Conservation (phyloP, 2,888 invertebrate genomes). For the Tuberolachnus salignus region DNA sequence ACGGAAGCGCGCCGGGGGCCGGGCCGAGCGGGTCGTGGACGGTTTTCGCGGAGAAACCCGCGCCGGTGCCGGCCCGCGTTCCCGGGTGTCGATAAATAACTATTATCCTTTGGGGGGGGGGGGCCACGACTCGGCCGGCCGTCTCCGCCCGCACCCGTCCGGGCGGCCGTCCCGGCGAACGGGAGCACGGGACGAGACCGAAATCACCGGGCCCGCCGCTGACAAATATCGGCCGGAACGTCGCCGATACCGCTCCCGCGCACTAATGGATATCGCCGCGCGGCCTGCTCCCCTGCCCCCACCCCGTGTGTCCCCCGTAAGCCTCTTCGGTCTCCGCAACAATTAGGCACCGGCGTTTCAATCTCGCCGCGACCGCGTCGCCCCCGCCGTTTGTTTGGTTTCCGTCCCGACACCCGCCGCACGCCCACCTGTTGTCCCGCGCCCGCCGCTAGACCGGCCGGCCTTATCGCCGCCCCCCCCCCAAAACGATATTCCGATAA, state of each 20-base stretch:
- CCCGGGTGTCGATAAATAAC: slow-evolving; percentile 46
- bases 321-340: slow-evolving; percentile 11
- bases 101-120: slow-evolving; percentile 49
- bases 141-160: not conserved
- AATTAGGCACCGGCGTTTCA: slow-evolving; percentile 46
- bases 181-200: too few relatives aligned
- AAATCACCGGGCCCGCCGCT: too few relatives aligned
- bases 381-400: slow-evolving; percentile 31
- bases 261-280: slow-evolving; percentile 44
- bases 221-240: slow-evolving; percentile 44
- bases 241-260: slow-evolving; percentile 42
- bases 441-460: too few relatives aligned
- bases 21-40: too few relatives aligned
- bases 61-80: not conserved
- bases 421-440: too few relatives aligned
- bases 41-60: not conserved
- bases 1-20: not conserved
- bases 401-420: not conserved
- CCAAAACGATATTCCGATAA: not conserved
- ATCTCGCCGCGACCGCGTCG: slow-evolving; percentile 4
- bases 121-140: slow-evolving; percentile 5
- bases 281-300: slow-evolving; percentile 1
- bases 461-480: not conserved
- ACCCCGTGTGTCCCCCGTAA: too few relatives aligned
- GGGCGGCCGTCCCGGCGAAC: too few relatives aligned